Base-by-base conservation (phyloP, 2,797 vertebrate genomes). In the Sebastes trivittatus region DNA sequence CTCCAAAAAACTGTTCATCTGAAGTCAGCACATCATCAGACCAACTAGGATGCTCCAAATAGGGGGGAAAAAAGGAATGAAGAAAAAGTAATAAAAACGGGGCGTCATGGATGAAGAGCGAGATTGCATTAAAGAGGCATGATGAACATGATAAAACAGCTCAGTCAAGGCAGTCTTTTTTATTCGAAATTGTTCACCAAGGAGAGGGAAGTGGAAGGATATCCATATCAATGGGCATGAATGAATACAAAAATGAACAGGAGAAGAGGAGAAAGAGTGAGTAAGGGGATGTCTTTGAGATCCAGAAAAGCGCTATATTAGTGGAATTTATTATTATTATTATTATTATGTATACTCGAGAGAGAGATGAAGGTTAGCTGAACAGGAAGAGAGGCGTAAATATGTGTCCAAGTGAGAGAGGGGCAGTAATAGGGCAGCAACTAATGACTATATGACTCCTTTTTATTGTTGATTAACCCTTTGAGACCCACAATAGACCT, bases 21-120 rank as follows among this genome's bases (percentile, higher is more conserved):
- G 49, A 87, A 92, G 81, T 87, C 87, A 88, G 82, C 77, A 78
- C 79, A 85, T 86, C 75, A 87, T 82, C 76, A 82, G 64, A 87
- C 78, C 77, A 88, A 84, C 74, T 55, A 18, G 75, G 64, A 49
- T 80, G 71, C 68, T 84, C 78, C 32, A 82, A 87, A 80, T 75
- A 65, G 11, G 30, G 20, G n/a, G n/a, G 30, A 22, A 22, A 38
- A 56, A 78, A 55, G 3, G 22, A 14, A 42, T 77, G 75, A 72
- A 75, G 13, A 49, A 13, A 13, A 27, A 85, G 70, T 78, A 58
- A 87, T 82, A 59, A 78, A 83, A 87, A 80, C 30, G 34, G 14
- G 63, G 62, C 66, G 11, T 87, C 49, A 23, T 72, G 56, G 80
- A 81, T 75, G 62, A 86, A 70, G 64, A 67, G 54, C 20, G 30